Conservation (phyloP, 2,113 vertebrate genomes). For the Romanogobio albipinnatus region DNA sequence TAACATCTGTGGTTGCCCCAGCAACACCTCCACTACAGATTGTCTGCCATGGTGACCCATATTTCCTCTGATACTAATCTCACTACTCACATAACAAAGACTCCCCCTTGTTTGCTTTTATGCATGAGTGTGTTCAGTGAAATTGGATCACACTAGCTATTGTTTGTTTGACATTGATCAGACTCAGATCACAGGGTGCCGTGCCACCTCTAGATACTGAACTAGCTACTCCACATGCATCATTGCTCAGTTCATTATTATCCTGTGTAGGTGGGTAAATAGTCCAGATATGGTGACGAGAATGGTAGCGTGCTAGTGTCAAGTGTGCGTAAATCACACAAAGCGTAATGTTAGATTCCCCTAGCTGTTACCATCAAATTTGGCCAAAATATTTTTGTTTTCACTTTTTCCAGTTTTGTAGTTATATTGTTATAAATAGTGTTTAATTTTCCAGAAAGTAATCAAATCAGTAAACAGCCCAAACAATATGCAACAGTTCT, state of each 20-base stretch:
- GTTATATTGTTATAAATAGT: too few relatives aligned
- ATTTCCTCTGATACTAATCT: conserved; percentile 40
- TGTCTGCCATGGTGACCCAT: conserved; percentile 43
- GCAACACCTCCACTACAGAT: conserved; percentile 25
- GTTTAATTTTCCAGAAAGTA: too few relatives aligned
- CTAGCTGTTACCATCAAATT: too few relatives aligned
- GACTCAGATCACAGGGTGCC: background rate
- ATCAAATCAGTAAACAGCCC: too few relatives aligned
- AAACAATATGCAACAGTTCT: too few relatives aligned
- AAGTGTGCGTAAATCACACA: too few relatives aligned
- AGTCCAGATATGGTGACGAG: background rate
- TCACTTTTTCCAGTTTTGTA: too few relatives aligned
- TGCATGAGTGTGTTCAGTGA: background rate
- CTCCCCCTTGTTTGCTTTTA: background rate
- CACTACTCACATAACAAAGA: background rate
- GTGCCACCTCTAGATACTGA: background rate
- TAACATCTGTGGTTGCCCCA: conserved; percentile 29
- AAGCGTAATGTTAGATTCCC: too few relatives aligned
- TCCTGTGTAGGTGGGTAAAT: background rate
- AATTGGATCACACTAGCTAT: background rate
- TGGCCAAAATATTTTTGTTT: too few relatives aligned
- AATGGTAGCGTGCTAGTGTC: too few relatives aligned
- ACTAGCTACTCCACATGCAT: background rate
- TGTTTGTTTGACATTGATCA: conserved; percentile 13
- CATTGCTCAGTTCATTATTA: background rate